These are phyloP conservation scores for Protaetia brevitarsis DNA, from an alignment of 1,140 invertebrate species.

Conservation along the genomic window DNA sequence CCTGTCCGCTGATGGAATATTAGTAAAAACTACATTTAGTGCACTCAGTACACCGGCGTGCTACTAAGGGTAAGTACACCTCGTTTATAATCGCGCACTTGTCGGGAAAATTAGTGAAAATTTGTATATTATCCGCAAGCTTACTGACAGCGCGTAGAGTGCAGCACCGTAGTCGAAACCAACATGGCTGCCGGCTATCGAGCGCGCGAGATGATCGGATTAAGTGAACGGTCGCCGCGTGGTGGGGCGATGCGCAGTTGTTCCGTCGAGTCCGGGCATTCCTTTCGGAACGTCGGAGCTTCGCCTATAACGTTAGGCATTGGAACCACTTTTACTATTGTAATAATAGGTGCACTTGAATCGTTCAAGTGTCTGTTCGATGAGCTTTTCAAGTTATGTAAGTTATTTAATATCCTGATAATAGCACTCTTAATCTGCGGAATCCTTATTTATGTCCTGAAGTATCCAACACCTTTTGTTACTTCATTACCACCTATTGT, in stretches of 20 bases:
- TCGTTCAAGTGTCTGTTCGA: no score
- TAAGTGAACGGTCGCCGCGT: slow-evolving; percentile 27
- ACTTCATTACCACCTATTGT: no score
- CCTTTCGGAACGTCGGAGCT: neutral
- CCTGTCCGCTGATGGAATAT: neutral
- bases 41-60: neutral
- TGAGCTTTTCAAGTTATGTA: no score
- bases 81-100: neutral
- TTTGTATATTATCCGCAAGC: slow-evolving; percentile 9
- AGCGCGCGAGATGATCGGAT: slow-evolving; percentile 22
- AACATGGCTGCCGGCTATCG: slow-evolving; percentile 40
- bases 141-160: slow-evolving; percentile 24
- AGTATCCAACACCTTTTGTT: no score
- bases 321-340: neutral
- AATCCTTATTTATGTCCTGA: no score
- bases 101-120: neutral
- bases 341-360: neutral
- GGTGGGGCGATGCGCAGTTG: slow-evolving; percentile 32
- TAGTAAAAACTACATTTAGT: neutral
- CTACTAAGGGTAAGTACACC: slow-evolving; percentile 8
- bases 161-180: slow-evolving; percentile 41
- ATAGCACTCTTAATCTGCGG: no score
- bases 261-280: neutral
- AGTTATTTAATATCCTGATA: no score
- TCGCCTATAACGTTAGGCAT: neutral